These are phyloP conservation scores for Pelosia muscerda DNA, from an alignment of 2,888 invertebrate species.

Conservation along the genomic window DNA sequence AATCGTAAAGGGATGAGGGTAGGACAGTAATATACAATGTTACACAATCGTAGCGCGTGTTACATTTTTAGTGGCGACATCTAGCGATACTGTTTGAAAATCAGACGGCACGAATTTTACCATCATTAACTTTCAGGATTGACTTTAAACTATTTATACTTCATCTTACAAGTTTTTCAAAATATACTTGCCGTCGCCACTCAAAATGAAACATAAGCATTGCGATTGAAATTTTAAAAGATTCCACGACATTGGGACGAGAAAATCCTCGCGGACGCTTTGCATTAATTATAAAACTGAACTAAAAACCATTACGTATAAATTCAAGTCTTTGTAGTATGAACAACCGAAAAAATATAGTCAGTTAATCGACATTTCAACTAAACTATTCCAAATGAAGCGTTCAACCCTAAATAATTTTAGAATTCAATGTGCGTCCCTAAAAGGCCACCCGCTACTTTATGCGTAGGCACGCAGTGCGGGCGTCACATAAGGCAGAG, in stretches of 20 bases:
- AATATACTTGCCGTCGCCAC: slow-evolving; percentile 16
- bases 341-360: slow-evolving; percentile 46
- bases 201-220: slow-evolving; percentile 40
- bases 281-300: slow-evolving; percentile 38
- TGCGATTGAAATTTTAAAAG: slow-evolving; percentile 22
- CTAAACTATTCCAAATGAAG: slow-evolving; percentile 39
- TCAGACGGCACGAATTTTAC: not conserved
- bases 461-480: not conserved
- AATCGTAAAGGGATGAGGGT: slow-evolving; percentile 66
- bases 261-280: slow-evolving; percentile 19
- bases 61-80: slow-evolving; percentile 43
- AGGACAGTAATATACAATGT: slow-evolving; percentile 61
- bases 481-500: not conserved
- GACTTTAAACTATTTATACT: too few species aligned
- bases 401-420: slow-evolving; percentile 36
- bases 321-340: slow-evolving; percentile 49
- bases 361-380: slow-evolving; percentile 43
- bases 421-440: slow-evolving; percentile 43
- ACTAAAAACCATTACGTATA: slow-evolving; percentile 49
- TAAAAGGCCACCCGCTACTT: slow-evolving; percentile 20
- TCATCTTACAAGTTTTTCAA: not conserved
- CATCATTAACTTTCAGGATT: slow-evolving; percentile 21
- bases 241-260: slow-evolving; percentile 8
- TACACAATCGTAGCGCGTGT: slow-evolving; percentile 41
- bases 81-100: not conserved